phyloP scores from a whole-genome alignment of 2,113 vertebrate species.

The Eulemur macaco region DNA sequence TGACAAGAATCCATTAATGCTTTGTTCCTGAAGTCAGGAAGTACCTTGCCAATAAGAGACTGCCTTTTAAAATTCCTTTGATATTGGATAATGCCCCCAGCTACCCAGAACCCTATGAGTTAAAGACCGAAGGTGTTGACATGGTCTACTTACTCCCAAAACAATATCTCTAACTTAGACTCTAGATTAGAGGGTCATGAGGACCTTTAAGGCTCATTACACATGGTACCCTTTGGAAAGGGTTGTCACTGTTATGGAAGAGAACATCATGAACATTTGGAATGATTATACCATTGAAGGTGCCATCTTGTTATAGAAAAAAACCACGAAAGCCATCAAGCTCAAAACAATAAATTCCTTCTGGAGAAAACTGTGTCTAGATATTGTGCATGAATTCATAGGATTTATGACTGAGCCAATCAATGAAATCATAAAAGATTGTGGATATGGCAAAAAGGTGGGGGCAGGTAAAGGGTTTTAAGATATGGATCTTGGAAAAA shows the following conservation, averaged over 20 bases:
- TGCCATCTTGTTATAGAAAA: neutral
- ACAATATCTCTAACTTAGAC: neutral
- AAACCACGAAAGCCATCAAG: neutral
- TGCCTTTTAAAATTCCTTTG: neutral
- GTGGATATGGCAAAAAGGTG: neutral
- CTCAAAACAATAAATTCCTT: neutral
- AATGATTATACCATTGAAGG: neutral
- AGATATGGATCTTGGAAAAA: neutral
- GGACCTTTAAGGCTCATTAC: neutral
- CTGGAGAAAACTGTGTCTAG: neutral
- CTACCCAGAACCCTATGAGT: neutral
- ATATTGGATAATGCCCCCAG: neutral
- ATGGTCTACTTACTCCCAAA: neutral
- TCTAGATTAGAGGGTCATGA: neutral
- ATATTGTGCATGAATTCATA: neutral
- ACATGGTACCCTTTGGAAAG: neutral
- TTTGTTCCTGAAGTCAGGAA: neutral
- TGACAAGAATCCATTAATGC: neutral
- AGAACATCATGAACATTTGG: neutral
- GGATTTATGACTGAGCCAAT: neutral
- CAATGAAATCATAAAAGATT: neutral
- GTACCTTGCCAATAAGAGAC: neutral
- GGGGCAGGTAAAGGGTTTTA: neutral
- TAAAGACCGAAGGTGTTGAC: neutral
- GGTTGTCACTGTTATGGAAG: neutral